Evolutionary conservation across 2,113 vertebrate genomes (phyloP).

Genomic region (Arizona elegans): DNA sequence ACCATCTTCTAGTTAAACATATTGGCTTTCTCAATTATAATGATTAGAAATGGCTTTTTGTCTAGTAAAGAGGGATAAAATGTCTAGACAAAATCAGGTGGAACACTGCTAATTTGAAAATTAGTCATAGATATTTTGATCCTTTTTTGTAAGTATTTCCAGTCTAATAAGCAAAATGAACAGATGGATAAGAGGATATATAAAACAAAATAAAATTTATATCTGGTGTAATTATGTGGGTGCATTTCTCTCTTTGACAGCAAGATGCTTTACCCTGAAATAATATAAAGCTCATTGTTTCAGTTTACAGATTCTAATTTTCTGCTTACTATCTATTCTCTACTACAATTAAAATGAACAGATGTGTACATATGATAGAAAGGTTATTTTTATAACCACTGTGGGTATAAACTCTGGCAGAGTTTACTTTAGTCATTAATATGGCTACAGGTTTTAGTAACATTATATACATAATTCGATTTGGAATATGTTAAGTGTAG

Average conservation of each 20-base stretch:
- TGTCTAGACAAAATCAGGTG: not conserved
- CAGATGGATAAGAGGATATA: not conserved
- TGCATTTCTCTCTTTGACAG: not conserved
- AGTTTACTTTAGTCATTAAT: not conserved
- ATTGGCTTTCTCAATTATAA: not conserved
- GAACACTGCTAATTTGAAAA: not conserved
- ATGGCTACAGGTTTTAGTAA: not conserved
- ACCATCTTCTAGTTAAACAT: not conserved
- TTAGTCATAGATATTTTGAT: not conserved
- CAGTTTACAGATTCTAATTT: not conserved
- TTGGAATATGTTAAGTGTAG: not conserved
- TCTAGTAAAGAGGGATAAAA: not conserved
- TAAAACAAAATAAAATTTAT: not conserved
- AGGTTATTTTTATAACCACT: not conserved
- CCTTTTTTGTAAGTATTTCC: not conserved
- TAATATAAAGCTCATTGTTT: not conserved
- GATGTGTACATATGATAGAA: not conserved
- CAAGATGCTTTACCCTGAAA: not conserved
- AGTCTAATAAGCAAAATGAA: not conserved
- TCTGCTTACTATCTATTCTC: not conserved
- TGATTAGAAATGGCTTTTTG: not conserved
- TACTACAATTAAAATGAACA: not conserved
- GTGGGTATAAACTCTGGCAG: not conserved
- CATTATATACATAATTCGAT: not conserved
- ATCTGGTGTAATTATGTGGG: not conserved